A percentile compares a stretch with the other conserved stretches of the same genome.
Conservation (phyloP, 53 echinoderm and acorn worm genomes). For the Echinometra lucunter region DNA sequence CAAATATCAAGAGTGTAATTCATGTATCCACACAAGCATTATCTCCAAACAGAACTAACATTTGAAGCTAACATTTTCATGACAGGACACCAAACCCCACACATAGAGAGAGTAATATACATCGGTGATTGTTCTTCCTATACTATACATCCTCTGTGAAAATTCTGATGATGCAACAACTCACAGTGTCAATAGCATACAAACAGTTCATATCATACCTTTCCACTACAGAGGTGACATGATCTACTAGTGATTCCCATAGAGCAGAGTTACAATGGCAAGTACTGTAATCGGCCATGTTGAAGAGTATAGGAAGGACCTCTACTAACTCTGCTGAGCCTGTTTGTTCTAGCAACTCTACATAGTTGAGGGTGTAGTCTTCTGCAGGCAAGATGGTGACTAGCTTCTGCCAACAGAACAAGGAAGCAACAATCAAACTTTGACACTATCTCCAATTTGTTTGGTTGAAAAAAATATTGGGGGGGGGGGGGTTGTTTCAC, state of each 20-base stretch:
- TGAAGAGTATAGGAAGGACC: constrained; percentile 53
- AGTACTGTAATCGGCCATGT: constrained; percentile 46
- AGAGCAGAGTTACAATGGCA: not conserved
- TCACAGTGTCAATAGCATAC: too few species aligned
- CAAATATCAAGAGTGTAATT: too few species aligned
- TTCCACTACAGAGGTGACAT: not conserved
- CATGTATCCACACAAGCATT: too few species aligned
- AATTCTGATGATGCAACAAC: too few species aligned
- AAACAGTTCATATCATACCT: constrained; percentile 15
- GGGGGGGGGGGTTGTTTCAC: too few species aligned
- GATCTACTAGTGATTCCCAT: constrained; percentile 19
- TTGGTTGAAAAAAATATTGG: not conserved
- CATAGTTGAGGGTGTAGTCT: constrained; percentile 33
- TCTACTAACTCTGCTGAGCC: not conserved
- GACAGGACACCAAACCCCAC: too few species aligned
- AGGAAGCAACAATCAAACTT: not conserved
- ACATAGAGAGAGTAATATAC: too few species aligned
- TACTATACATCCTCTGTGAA: too few species aligned
- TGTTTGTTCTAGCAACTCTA: not conserved
- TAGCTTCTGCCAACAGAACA: constrained; percentile 25
- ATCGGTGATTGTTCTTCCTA: too few species aligned
- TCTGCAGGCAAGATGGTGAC: constrained; percentile 29
- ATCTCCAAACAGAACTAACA: too few species aligned
- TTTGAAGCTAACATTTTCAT: too few species aligned
- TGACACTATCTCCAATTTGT: not conserved